Evolutionary conservation across 2,113 vertebrate species (phyloP), one percentile per base, ranked within the genome.

Genomic region (Azemiops feae): DNA sequence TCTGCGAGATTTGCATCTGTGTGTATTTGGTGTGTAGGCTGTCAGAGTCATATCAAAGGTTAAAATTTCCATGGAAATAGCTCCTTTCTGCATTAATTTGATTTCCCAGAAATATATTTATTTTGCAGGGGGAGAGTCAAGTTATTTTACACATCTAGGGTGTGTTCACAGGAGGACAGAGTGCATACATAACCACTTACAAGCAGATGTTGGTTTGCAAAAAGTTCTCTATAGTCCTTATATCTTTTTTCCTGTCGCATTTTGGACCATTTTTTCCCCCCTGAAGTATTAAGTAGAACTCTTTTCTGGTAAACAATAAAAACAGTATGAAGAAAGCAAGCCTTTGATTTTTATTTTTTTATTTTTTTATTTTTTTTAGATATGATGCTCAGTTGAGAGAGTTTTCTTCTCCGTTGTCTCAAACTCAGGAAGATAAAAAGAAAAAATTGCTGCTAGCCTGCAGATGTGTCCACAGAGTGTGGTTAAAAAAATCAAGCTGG

Each of bases 41-140:
- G 94, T 95, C 53, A 55, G 95, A 95, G 95, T 96, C 96, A 96
- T 93, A 95, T 96, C 96, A 95, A 96, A 97, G 94, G 95, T 96
- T 96, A 97, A 95, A 93, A 94, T 96, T 89, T 95, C 94, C 92
- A 90, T 95, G 94, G 94, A 96, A 96, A 95, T 94, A 95, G 95
- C 96, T 94, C 93, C 96, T 92, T 92, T 96, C 95, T 89, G 88
- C 91, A 95, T 96, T 94, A 95, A 95, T 95, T 96, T 93, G 91
- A 93, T 94, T 95, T 96, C 93, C 94, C 95, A 16, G 92, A 92
- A 96, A 95, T 92, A 93, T 92, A 94, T 94, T 96, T 93, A 94
- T 91, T 86, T 91, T 57, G 60, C 69, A 89, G 93, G 91, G 92
- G 88, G 89, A 95, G 94, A 58, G 22, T 85, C 85, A 3, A 92